phyloP scores from a whole-genome alignment of 92 coral and sea anemone species.

The Virgularia gustaviana region DNA sequence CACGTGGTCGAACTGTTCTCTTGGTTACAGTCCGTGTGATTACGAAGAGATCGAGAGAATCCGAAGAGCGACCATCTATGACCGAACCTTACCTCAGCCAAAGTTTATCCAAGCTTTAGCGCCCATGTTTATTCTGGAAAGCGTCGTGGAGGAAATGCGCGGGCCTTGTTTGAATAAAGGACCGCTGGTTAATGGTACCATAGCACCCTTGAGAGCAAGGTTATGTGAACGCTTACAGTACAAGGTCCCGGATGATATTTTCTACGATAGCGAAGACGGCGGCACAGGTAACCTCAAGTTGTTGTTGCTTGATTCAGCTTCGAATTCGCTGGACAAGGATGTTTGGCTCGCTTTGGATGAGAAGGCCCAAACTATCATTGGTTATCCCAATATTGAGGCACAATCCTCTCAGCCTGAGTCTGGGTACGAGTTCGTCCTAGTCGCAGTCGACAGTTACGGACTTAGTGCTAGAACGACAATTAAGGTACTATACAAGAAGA shows the following conservation, averaged over 20 bases:
- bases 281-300: conserved; percentile 24
- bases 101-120: conserved; percentile 34
- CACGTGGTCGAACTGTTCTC: conserved; percentile 43
- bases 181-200: conserved; percentile 21
- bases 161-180: conserved; percentile 43
- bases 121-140: conserved; percentile 39
- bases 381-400: conserved; percentile 18
- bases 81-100: conserved; percentile 27
- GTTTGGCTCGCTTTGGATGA: conserved; percentile 12
- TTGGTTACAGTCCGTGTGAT: conserved; percentile 40
- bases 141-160: conserved; percentile 36
- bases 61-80: conserved; percentile 19
- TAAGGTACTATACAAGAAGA: not conserved
- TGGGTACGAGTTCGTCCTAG: conserved; percentile 38
- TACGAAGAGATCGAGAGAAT: conserved; percentile 22
- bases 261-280: conserved; percentile 46
- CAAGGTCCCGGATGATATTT: conserved; percentile 25
- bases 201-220: conserved; percentile 1
- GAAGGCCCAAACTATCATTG: conserved; percentile 7
- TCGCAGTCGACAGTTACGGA: conserved; percentile 35
- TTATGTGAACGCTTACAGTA: conserved; percentile 21
- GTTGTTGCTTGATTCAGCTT: not conserved
- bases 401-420: conserved; percentile 10
- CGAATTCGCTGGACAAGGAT: conserved; percentile 6
- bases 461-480: conserved; percentile 13